These are phyloP conservation scores for Montipora cactus DNA, from an alignment of 64 coral and sea anemone species.

Conservation along the genomic window DNA sequence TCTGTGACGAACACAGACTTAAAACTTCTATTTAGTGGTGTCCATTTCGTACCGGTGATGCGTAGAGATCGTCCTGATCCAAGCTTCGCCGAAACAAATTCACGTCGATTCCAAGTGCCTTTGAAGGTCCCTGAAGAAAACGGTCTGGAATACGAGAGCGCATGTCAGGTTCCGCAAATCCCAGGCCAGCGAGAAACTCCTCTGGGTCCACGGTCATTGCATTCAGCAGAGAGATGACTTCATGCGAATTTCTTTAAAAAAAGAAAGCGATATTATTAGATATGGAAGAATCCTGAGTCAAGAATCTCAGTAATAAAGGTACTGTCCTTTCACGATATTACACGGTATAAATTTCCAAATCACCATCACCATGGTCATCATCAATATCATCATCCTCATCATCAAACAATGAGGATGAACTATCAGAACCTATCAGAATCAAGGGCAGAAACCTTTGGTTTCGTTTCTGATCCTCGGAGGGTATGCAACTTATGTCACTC, in stretches of 20 bases:
- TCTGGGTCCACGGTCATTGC: slow-evolving; percentile 71
- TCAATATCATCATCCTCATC: too few species aligned
- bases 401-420: too few species aligned
- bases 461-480: too few species aligned
- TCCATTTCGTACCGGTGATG: slow-evolving; percentile 10
- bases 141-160: slow-evolving; percentile 72
- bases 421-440: too few species aligned
- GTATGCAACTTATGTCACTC: too few species aligned
- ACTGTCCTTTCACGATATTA: too few species aligned
- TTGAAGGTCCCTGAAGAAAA: slow-evolving; percentile 52
- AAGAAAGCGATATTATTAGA: background rate
- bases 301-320: too few species aligned
- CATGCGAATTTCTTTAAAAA: slow-evolving; percentile 2
- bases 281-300: background rate
- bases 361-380: too few species aligned
- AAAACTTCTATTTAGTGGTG: too few species aligned
- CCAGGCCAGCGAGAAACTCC: slow-evolving; percentile 64
- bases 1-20: too few species aligned
- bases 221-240: slow-evolving; percentile 54
- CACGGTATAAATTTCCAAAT: too few species aligned
- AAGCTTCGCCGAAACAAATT: slow-evolving; percentile 55
- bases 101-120: slow-evolving; percentile 64
- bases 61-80: slow-evolving; percentile 50
- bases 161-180: slow-evolving; percentile 72
- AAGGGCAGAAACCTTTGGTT: too few species aligned